A percentile compares a stretch with the other conserved stretches of the same genome.
phyloP scores from a whole-genome alignment of 2,113 vertebrate species.

The Odobenus rosmarus region DNA sequence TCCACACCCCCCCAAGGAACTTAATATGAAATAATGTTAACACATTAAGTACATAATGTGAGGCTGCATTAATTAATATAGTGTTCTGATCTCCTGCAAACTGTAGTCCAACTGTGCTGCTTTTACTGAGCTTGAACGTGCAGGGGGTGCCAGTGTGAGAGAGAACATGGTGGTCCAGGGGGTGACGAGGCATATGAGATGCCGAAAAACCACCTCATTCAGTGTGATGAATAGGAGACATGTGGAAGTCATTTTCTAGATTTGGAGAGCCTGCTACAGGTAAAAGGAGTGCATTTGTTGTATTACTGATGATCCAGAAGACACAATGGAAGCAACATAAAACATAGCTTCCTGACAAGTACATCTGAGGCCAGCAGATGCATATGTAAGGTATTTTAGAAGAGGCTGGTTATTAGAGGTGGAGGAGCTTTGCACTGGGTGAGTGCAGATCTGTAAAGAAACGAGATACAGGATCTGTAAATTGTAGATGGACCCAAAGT shows the following conservation, averaged over 20 bases:
- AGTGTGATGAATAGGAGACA: not conserved
- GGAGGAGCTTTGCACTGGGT: not conserved
- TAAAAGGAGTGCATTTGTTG: not conserved
- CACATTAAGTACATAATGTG: slow-evolving; percentile 57
- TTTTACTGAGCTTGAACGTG: not conserved
- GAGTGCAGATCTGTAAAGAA: not conserved
- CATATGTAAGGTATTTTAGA: not conserved
- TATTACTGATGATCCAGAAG: not conserved
- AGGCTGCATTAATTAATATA: slow-evolving; percentile 68
- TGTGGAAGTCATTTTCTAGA: not conserved
- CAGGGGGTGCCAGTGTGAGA: not conserved
- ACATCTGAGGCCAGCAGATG: not conserved
- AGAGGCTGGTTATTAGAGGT: not conserved
- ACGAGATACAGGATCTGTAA: not conserved
- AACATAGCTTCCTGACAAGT: not conserved
- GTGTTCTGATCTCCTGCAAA: slow-evolving; percentile 23
- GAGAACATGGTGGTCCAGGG: not conserved
- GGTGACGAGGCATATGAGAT: accelerated
- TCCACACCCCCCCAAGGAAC: slow-evolving; percentile 23
- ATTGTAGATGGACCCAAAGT: not conserved
- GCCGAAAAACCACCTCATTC: not conserved
- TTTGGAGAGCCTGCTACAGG: not conserved
- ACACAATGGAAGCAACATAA: not conserved
- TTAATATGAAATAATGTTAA: slow-evolving; percentile 74
- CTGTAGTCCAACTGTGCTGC: slow-evolving; percentile 12